Conservation (phyloP, 2,797 vertebrate genomes). For the Muscicapa striata region DNA sequence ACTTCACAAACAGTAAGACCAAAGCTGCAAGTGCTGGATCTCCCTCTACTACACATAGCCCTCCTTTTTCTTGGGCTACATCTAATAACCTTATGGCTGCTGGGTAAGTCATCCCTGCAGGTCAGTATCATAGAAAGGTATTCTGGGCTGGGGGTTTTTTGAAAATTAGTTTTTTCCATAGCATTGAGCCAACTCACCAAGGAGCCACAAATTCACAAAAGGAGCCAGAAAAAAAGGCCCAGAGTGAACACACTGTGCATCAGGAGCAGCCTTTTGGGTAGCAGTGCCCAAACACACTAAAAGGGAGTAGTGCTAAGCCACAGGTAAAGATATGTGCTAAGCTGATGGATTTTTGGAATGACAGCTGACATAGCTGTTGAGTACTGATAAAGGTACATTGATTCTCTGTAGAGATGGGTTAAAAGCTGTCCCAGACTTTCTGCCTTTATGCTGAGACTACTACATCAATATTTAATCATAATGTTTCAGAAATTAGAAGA, state of each 20-base stretch:
- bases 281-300: not conserved
- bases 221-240: not conserved
- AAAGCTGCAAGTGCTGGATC: not conserved
- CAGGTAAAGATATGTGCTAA: not conserved
- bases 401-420: not conserved
- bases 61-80: not conserved
- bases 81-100: not conserved
- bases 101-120: not conserved
- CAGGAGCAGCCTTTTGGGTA: not conserved
- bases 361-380: conserved; percentile 37
- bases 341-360: conserved; percentile 38
- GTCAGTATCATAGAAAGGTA: not conserved
- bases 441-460: not conserved
- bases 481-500: not conserved
- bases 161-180: not conserved
- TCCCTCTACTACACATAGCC: not conserved
- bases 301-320: not conserved
- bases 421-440: not conserved
- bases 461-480: conserved; percentile 42
- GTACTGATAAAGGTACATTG: conserved; percentile 47
- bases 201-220: not conserved
- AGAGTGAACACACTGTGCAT: not conserved
- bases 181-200: not conserved
- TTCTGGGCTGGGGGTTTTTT: not conserved
- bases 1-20: not conserved